phyloP scores from a whole-genome alignment of 2,113 vertebrate genomes.

The Scortum barcoo region DNA sequence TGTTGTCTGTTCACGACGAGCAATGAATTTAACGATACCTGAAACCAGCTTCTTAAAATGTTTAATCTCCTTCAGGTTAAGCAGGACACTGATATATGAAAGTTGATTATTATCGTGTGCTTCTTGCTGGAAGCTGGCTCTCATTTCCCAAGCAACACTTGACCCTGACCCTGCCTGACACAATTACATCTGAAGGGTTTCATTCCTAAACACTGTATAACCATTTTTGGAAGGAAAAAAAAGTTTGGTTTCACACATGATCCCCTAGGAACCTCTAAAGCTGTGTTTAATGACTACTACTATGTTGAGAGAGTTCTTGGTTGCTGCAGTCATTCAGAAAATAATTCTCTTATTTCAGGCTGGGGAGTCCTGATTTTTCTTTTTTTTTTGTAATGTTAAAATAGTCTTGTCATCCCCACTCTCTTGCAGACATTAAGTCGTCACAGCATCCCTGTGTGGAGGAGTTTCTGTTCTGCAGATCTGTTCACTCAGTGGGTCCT shows the following conservation, averaged over 20 bases:
- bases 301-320: background rate
- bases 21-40: constrained; percentile 5
- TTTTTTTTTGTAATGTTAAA: constrained; percentile 25
- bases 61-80: constrained; percentile 41
- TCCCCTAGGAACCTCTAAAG: constrained; percentile 12
- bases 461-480: constrained; percentile 55
- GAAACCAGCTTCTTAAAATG: constrained; percentile 14
- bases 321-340: background rate
- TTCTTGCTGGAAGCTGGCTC: constrained; percentile 54
- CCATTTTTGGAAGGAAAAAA: background rate
- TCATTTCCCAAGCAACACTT: constrained; percentile 64
- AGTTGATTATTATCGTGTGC: constrained; percentile 61
- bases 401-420: constrained; percentile 22
- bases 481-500: constrained; percentile 42
- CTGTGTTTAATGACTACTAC: background rate
- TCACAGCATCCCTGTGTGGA: constrained; percentile 49
- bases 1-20: constrained; percentile 3
- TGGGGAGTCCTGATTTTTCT: background rate
- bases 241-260: constrained; percentile 8
- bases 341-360: background rate
- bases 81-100: constrained; percentile 41
- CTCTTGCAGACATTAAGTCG: constrained; percentile 28
- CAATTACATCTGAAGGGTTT: constrained; percentile 68
- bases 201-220: constrained; percentile 52
- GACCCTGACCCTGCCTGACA: constrained; percentile 63